Conservation (phyloP, 2,113 vertebrate species). For the Phodopus roborovskii region DNA sequence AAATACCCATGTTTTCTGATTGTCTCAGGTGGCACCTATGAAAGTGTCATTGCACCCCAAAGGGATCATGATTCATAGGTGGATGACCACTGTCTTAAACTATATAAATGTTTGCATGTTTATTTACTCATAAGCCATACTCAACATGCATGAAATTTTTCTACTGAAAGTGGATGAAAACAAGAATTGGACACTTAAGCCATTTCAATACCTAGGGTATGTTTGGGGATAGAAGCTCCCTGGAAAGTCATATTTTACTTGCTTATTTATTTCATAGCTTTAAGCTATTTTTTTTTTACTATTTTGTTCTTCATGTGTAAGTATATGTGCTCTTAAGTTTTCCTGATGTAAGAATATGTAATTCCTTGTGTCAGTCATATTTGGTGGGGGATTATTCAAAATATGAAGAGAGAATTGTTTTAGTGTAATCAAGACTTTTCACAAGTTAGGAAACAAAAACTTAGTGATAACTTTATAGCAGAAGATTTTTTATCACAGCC, state of each 20-base stretch:
- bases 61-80: not conserved
- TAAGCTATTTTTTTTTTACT: not conserved
- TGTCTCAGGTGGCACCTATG: not conserved
- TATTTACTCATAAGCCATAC: not conserved
- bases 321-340: not conserved
- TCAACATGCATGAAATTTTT: not conserved
- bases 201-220: not conserved
- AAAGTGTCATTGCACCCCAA: not conserved
- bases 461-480: not conserved
- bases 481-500: not conserved
- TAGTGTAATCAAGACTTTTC: constrained; percentile 16
- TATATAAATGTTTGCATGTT: too few relatives aligned
- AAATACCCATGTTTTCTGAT: not conserved
- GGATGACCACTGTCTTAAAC: not conserved
- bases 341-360: not conserved
- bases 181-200: not conserved
- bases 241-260: constrained; percentile 31
- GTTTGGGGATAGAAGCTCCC: not conserved
- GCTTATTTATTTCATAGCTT: not conserved
- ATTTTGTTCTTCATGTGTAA: not conserved
- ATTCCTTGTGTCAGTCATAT: constrained; percentile 56
- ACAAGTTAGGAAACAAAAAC: constrained; percentile 17
- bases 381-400: constrained; percentile 59
- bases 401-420: not conserved
- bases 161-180: not conserved